phyloP scores from a whole-genome alignment of 2,888 invertebrate species.

The Drosophila paramelanica region DNA sequence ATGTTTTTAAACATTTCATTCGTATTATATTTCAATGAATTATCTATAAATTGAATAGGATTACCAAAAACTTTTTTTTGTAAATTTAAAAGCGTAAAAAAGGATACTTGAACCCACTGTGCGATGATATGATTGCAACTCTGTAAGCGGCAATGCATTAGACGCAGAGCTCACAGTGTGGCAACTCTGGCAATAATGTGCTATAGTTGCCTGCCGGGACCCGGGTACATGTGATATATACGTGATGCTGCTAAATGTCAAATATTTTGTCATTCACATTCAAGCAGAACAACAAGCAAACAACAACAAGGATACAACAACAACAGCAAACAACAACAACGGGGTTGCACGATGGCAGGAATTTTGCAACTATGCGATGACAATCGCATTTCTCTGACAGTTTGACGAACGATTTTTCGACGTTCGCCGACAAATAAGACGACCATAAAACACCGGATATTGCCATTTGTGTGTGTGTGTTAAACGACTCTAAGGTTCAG shows the following conservation, averaged over 20 bases:
- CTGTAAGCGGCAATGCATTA: slow-evolving; percentile 6
- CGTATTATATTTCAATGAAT: too few species aligned
- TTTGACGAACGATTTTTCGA: slow-evolving; percentile 65
- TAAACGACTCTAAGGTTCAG: slow-evolving; percentile 2
- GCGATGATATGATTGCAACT: background rate
- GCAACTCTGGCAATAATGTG: slow-evolving; percentile 24
- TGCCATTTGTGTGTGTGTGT: slow-evolving; percentile 7
- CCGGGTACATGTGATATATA: slow-evolving; percentile 50
- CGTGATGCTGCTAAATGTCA: slow-evolving; percentile 78
- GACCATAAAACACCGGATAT: slow-evolving; percentile 40
- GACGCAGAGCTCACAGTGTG: slow-evolving; percentile 2
- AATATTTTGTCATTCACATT: slow-evolving; percentile 69
- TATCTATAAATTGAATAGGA: too few species aligned
- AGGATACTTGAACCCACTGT: background rate
- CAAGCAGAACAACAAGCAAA: slow-evolving; percentile 1
- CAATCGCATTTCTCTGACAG: slow-evolving; percentile 62
- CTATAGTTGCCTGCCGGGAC: slow-evolving; percentile 11
- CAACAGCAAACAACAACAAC: background rate
- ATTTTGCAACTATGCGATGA: slow-evolving; percentile 25
- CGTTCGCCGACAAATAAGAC: slow-evolving; percentile 41
- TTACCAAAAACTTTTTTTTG: too few species aligned
- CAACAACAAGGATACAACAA: background rate
- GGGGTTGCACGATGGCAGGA: slow-evolving; percentile 6
- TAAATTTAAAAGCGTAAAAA: too few species aligned
- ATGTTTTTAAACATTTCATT: too few species aligned